These are phyloP conservation scores for Spongia lamella DNA, from an alignment of 37 sponge, comb jelly and placozoan species.

Conservation along the genomic window DNA sequence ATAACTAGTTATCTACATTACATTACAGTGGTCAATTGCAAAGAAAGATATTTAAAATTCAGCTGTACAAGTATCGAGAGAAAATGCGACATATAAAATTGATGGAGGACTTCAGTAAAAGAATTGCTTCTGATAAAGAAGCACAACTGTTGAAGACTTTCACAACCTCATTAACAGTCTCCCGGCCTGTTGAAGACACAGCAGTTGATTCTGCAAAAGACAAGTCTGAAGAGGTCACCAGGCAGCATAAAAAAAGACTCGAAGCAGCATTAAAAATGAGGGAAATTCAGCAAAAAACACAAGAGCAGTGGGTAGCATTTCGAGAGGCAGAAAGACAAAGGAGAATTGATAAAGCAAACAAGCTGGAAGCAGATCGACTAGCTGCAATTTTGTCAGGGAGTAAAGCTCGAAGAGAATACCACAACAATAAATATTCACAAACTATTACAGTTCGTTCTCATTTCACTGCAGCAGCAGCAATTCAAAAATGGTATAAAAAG, in stretches of 20 bases:
- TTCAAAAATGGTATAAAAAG: conserved; percentile 56
- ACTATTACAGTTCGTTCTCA: conserved; percentile 43
- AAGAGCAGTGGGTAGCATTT: conserved; percentile 53
- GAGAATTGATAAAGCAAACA: conserved; percentile 54
- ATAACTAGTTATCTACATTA: too few relatives aligned
- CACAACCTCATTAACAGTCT: neutral
- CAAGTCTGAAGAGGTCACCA: neutral
- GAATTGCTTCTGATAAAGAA: conserved; percentile 1
- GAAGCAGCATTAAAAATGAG: conserved; percentile 64
- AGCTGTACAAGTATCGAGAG: conserved; percentile 16
- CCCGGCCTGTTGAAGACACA: neutral
- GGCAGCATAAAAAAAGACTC: conserved; percentile 29
- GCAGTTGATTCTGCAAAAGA: neutral
- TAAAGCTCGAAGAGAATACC: conserved; percentile 40
- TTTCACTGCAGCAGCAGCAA: conserved; percentile 47
- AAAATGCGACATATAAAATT: conserved; percentile 14
- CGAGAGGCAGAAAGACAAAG: conserved; percentile 55
- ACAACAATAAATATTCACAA: conserved; percentile 23
- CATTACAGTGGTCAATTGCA: conserved; percentile 41
- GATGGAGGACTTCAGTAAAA: conserved; percentile 38
- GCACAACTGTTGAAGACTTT: conserved; percentile 3
- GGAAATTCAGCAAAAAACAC: conserved; percentile 30
- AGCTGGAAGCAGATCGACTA: conserved; percentile 43
- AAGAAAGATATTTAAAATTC: conserved; percentile 19
- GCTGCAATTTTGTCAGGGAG: conserved; percentile 52